A percentile compares a stretch with the other conserved stretches of the same genome.
phyloP scores from a whole-genome alignment of 2,888 invertebrate species.

The Spilosoma lubricipeda region DNA sequence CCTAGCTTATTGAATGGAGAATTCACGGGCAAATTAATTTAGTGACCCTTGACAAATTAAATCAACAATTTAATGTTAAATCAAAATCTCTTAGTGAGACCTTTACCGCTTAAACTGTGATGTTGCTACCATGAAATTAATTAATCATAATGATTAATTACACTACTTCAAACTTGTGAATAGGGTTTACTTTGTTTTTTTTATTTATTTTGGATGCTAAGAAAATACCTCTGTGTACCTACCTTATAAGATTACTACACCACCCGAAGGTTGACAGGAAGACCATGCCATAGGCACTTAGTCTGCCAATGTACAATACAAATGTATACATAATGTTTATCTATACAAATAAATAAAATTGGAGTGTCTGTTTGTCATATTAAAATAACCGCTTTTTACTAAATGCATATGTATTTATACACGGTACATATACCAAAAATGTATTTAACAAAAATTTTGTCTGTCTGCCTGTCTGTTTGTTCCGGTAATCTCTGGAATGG shows the following conservation, averaged over 20 bases:
- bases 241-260: neutral
- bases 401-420: too few species aligned
- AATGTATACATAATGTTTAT: too few species aligned
- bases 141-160: neutral
- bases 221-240: neutral
- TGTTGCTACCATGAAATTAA: neutral
- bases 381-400: too few species aligned
- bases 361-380: too few species aligned
- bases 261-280: neutral
- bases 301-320: too few species aligned
- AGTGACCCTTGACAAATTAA: slow-evolving; percentile 2
- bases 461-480: too few species aligned
- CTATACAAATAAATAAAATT: too few species aligned
- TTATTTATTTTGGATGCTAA: too few species aligned
- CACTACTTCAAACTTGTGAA: neutral
- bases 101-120: neutral
- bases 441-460: too few species aligned
- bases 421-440: too few species aligned
- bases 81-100: neutral
- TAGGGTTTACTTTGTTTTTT: neutral
- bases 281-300: neutral
- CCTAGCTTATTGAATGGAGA: neutral
- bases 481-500: too few species aligned
- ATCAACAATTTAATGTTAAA: neutral
- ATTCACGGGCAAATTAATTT: neutral